phyloP scores from a whole-genome alignment of 2,797 vertebrate species.

The Coranthus polyacanthus region DNA sequence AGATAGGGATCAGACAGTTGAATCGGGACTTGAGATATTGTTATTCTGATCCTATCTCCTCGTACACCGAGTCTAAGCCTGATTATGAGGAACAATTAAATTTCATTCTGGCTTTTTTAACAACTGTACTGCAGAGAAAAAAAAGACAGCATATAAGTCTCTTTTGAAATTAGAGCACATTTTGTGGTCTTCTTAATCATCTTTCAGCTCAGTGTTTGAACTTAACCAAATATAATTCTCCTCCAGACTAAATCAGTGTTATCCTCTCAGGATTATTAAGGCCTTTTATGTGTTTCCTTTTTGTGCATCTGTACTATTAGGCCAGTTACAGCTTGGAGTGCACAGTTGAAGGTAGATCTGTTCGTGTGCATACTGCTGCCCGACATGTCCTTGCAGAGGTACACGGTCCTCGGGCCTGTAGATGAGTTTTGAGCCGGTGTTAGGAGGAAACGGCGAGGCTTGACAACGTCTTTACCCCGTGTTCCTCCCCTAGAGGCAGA shows the following conservation, averaged over 20 bases:
- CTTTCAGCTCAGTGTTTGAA: slow-evolving; percentile 35
- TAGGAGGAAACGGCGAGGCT: slow-evolving; percentile 63
- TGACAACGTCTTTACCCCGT: slow-evolving; percentile 74
- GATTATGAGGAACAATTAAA: slow-evolving; percentile 70
- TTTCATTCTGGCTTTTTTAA: slow-evolving; percentile 50
- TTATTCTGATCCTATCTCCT: slow-evolving; percentile 75
- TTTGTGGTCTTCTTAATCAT: slow-evolving; percentile 38
- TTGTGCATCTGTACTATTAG: slow-evolving; percentile 44
- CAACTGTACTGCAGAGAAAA: slow-evolving; percentile 40
- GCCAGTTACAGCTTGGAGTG: slow-evolving; percentile 53
- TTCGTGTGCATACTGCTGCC: slow-evolving; percentile 38
- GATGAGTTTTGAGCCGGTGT: slow-evolving; percentile 70
- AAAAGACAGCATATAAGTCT: slow-evolving; percentile 20
- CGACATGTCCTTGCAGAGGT: slow-evolving; percentile 68
- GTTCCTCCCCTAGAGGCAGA: slow-evolving; percentile 82
- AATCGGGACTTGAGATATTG: slow-evolving; percentile 67
- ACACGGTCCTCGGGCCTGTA: slow-evolving; percentile 54
- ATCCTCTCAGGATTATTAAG: slow-evolving; percentile 20
- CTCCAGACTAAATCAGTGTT: slow-evolving; percentile 22
- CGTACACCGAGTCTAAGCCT: slow-evolving; percentile 41
- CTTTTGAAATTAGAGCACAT: slow-evolving; percentile 52
- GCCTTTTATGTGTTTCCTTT: slow-evolving; percentile 45
- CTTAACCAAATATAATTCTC: slow-evolving; percentile 49
- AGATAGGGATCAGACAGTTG: slow-evolving; percentile 65
- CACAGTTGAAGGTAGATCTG: slow-evolving; percentile 37